A percentile compares a stretch with the other conserved stretches of the same genome.
Conservation (phyloP, 1,140 invertebrate species). For the Halesus radiatus region DNA sequence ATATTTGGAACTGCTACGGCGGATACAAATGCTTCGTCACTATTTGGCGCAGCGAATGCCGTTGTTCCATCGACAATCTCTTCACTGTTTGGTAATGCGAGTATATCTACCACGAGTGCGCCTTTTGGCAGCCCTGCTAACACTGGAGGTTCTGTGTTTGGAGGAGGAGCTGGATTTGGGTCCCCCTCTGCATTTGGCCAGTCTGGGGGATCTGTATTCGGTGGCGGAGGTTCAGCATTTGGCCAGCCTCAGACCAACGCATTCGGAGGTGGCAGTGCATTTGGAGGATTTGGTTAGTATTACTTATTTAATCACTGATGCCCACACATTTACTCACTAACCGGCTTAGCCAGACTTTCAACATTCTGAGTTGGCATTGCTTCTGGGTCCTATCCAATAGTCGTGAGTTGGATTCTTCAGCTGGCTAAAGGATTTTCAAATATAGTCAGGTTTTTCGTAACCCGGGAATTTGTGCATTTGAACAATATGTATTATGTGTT, state of each 20-base stretch:
- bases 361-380: no score
- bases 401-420: no score
- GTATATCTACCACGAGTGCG: conserved; percentile 43
- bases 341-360: no score
- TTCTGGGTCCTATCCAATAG: no score
- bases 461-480: no score
- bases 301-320: not conserved
- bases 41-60: conserved; percentile 55
- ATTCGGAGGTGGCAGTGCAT: conserved; percentile 41
- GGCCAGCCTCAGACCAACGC: conserved; percentile 45
- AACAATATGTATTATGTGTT: no score
- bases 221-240: conserved; percentile 46
- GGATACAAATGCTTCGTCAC: conserved; percentile 48
- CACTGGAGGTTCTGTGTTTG: conserved; percentile 46
- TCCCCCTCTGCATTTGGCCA: conserved; percentile 43
- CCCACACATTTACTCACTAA: no score
- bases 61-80: conserved; percentile 39
- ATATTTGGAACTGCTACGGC: conserved; percentile 45
- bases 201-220: conserved; percentile 46
- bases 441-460: no score
- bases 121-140: conserved; percentile 37
- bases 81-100: conserved; percentile 46
- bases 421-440: no score
- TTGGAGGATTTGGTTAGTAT: conserved; percentile 49
- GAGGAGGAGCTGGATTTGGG: conserved; percentile 47